Evolutionary conservation across 2,797 vertebrate genomes (phyloP), one percentile per base, ranked within the genome.

Genomic region (Molossus molossus): DNA sequence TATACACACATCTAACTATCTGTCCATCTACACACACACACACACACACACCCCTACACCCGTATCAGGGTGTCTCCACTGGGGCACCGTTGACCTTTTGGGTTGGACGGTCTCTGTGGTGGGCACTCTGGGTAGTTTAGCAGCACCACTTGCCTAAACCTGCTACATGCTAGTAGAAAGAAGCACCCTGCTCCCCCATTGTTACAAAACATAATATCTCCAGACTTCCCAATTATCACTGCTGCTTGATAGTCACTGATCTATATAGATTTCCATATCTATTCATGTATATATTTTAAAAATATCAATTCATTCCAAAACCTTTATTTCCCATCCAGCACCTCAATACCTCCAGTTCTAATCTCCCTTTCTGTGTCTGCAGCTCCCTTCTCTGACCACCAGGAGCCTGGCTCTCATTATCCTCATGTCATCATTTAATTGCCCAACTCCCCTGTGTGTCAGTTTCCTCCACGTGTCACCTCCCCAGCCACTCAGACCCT

Each of bases 131-230:
- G 60, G 33, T 8, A 23, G n/a, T 58, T 50, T 40, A 29, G 27
- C 12, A 65, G 29, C 40, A 67, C 50, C 55, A 1, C 50, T 33
- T 55, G 12, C 33, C 81, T 27, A 14, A 14, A 48, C 64, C 11
- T 27, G 9, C 20, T 77, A 27, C 9, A 21, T 67, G 21, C 33
- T n/a, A 9, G 29, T 9, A 37, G 45, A n/a, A 7, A 45, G 40
- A 45, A 45, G 40, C 40, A 45, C 40, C 40, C 40, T 33, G n/a
- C 45, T 13, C 70, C 57, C 55, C 10, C 3, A 18, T 33, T 89
- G 62, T 90, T 92, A 84, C 12, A 80, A 96, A 23, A 23, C 15
- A 27, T 80, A 58, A 58, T 92, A 87, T 75, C 53, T 64, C 53
- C 21, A 58, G 48, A 70, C 48, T 64, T 83, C 18, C 29, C 64